A percentile compares a stretch with the other conserved stretches of the same genome.
Evolutionary conservation across 2,797 vertebrate species (phyloP).

Genomic region (Merluccius polli): DNA sequence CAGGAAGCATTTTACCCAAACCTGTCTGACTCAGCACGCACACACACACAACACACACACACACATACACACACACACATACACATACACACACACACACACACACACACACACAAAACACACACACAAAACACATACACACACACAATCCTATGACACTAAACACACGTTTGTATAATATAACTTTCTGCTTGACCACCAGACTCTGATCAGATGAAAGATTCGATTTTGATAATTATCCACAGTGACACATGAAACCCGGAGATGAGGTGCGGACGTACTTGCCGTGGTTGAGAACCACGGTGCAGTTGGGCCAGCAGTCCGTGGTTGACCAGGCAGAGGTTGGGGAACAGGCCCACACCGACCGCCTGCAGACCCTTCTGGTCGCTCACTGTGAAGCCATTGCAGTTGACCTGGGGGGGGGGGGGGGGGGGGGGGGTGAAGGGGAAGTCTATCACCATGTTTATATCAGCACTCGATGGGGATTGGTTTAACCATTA

Average conservation of each 20-base stretch:
- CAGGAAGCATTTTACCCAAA: slow-evolving; percentile 72
- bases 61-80: no score
- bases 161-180: neutral
- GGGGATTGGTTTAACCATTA: neutral
- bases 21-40: slow-evolving; percentile 15
- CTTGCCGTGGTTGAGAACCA: slow-evolving; percentile 94
- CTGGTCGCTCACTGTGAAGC: slow-evolving; percentile 94
- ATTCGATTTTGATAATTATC: neutral
- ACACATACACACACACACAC: slow-evolving; percentile 16
- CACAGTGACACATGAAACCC: neutral
- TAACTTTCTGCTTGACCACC: no score
- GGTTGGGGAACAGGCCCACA: slow-evolving; percentile 87
- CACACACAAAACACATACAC: neutral
- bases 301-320: slow-evolving; percentile 94
- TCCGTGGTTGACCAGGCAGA: slow-evolving; percentile 90
- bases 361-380: slow-evolving; percentile 88
- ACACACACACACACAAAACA: slow-evolving; percentile 21
- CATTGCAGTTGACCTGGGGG: slow-evolving; percentile 92
- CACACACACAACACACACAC: no score
- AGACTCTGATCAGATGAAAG: no score
- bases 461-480: neutral
- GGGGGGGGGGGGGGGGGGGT: no score
- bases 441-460: neutral
- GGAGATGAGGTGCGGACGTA: slow-evolving; percentile 60
- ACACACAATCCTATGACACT: no score